Base-by-base conservation (phyloP, 2,888 invertebrate species). In the Tiliacea citrago region DNA sequence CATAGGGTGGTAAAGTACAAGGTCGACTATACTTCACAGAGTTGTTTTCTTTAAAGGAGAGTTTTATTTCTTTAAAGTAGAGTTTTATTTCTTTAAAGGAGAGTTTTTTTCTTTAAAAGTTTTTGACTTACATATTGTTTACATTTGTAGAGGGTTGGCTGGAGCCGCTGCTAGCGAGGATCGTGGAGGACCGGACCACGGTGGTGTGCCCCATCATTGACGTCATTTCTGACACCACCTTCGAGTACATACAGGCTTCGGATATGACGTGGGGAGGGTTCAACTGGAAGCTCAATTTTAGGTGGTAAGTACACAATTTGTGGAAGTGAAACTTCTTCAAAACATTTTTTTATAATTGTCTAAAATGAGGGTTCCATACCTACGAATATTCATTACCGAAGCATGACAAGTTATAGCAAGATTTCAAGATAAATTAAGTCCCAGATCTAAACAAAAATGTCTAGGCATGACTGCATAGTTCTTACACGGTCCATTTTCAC, bases 251-350 rank as follows among this genome's bases (percentile, higher is more conserved):
- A 82, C 98, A 99, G 68, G 99, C 99, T 1, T 99, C 99, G 2
- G 99, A 99, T 93, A 99, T 99, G 98, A 99, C 99, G 0, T 99
- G 99, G 99, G 99, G 99, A 82, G 99, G 99, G 42, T 99, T 99
- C 96, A 99, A 99, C 96, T 99, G 99, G 99, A 99, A 99, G 95
- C 97, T 99, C 71, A 99, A 99, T 96, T 99, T 99, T 96, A 98
- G 99, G 97, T 99, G 99, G 99, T 98, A 95, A 97, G 97, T 93
- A 77, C n/a, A 60, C 9, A 5, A 24, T 57, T 29, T 4, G 1
- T 9, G 16, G 0, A 42, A 42, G 42, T 42, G 9, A 42, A 42
- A 42, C 9, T 42, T 39, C 7, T 29, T 7, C 12, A 47, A 47
- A 47, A 47, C 47, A 47, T 16, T 68, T 24, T 51, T 21, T 9